Conservation (phyloP, 2,113 vertebrate species). For the Ciconia boyciana region DNA sequence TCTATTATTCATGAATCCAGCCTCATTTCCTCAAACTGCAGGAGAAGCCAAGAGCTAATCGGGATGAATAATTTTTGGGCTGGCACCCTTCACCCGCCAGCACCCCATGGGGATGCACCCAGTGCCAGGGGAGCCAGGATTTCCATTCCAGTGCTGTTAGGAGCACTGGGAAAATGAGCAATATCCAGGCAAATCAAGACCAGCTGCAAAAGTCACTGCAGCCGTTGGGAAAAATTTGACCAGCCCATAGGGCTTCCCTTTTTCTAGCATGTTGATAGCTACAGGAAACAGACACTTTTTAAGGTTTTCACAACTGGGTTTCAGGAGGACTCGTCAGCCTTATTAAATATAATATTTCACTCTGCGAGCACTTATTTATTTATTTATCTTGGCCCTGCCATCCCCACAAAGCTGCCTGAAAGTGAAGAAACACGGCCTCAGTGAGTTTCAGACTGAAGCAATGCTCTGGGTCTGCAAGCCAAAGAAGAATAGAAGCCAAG, state of each 20-base stretch:
- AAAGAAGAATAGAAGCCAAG: background rate
- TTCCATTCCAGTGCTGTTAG: background rate
- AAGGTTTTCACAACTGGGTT: constrained; percentile 16
- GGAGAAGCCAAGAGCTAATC: background rate
- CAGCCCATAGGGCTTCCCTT: background rate
- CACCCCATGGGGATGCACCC: background rate
- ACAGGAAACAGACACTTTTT: constrained; percentile 20
- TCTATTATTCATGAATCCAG: background rate
- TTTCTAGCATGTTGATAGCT: background rate
- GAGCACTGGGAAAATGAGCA: background rate
- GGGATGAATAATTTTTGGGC: background rate
- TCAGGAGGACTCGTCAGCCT: background rate
- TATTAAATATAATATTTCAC: background rate
- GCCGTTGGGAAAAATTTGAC: background rate
- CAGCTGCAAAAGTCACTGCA: constrained; percentile 20
- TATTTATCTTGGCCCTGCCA: constrained; percentile 25
- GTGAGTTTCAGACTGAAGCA: background rate
- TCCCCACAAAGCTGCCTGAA: background rate
- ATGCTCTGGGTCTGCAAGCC: background rate
- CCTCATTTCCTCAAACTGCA: background rate
- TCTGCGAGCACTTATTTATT: background rate
- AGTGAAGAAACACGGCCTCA: background rate
- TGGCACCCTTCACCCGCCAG: background rate
- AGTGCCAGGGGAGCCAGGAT: background rate
- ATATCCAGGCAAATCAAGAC: constrained; percentile 19